These are phyloP conservation scores for Tethea ocularis DNA, from an alignment of 2,888 invertebrate genomes.

Conservation along the genomic window DNA sequence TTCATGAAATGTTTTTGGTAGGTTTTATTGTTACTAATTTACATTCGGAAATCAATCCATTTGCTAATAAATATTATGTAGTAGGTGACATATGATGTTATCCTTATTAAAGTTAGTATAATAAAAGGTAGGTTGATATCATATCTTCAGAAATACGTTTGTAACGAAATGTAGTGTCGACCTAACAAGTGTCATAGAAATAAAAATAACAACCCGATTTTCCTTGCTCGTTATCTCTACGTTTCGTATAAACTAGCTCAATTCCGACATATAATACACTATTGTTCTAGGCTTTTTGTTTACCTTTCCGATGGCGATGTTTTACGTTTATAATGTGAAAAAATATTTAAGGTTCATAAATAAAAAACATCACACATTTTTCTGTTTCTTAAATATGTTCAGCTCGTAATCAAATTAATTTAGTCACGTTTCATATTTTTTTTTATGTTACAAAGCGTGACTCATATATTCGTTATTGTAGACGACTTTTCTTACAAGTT, in stretches of 20 bases:
- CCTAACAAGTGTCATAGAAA: slow-evolving; percentile 62
- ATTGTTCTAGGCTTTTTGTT: slow-evolving; percentile 21
- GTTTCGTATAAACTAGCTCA: slow-evolving; percentile 43
- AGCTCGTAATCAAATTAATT: too few species aligned
- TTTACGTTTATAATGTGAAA: slow-evolving; percentile 20
- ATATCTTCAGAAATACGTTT: slow-evolving; percentile 18
- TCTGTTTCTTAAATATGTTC: neutral
- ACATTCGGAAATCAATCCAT: too few species aligned
- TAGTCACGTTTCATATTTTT: too few species aligned
- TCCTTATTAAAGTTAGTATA: slow-evolving; percentile 18
- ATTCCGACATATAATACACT: slow-evolving; percentile 9
- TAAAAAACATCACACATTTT: neutral
- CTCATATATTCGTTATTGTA: too few species aligned
- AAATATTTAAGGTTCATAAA: slow-evolving; percentile 11
- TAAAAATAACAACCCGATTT: slow-evolving; percentile 62
- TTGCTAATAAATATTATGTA: neutral
- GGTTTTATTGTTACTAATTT: too few species aligned
- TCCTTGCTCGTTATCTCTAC: slow-evolving; percentile 60
- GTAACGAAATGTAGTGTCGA: slow-evolving; percentile 46
- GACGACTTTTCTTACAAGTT: too few species aligned
- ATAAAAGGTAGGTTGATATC: slow-evolving; percentile 10
- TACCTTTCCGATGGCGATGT: slow-evolving; percentile 20
- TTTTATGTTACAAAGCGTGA: too few species aligned
- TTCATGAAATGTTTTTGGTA: too few species aligned
- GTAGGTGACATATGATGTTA: neutral